These are phyloP conservation scores for Drosophila ficusphila DNA, from an alignment of 1,140 invertebrate species.

Conservation along the genomic window DNA sequence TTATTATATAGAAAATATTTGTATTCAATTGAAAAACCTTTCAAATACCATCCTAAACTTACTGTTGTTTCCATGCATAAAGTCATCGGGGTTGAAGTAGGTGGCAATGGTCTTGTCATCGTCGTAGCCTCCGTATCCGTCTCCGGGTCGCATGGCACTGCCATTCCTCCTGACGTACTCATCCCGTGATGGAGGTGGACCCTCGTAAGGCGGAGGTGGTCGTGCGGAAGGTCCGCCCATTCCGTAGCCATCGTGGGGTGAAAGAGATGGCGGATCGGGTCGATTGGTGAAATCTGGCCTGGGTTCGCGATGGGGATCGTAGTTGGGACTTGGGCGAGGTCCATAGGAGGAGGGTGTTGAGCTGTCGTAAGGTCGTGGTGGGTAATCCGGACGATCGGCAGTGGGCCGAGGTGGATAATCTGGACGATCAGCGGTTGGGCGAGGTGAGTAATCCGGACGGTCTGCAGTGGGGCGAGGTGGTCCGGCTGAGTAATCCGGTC, in stretches of 20 bases:
- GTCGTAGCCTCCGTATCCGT: conserved; percentile 63
- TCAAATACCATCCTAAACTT: no score
- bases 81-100: conserved; percentile 83
- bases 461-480: conserved; percentile 31
- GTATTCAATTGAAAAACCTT: no score
- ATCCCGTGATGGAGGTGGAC: conserved; percentile 31
- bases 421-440: conserved; percentile 51
- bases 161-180: conserved; percentile 76
- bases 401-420: conserved; percentile 40
- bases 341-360: conserved; percentile 54
- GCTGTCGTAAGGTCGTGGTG: conserved; percentile 48
- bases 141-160: conserved; percentile 52
- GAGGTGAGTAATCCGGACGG: conserved; percentile 20
- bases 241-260: conserved; percentile 39
- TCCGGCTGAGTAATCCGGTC: conserved; percentile 28
- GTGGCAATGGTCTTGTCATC: conserved; percentile 81
- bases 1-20: no score
- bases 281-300: conserved; percentile 75
- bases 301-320: conserved; percentile 57
- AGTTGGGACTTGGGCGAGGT: conserved; percentile 47
- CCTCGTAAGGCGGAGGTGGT: conserved; percentile 43
- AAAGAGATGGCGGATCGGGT: conserved; percentile 60
- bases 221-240: conserved; percentile 46
- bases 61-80: conserved; percentile 60
- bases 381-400: conserved; percentile 36